Evolutionary conservation across 1,140 invertebrate genomes (phyloP), one percentile per base, ranked within the genome.

Genomic region (Oncopodura yosiiana): DNA sequence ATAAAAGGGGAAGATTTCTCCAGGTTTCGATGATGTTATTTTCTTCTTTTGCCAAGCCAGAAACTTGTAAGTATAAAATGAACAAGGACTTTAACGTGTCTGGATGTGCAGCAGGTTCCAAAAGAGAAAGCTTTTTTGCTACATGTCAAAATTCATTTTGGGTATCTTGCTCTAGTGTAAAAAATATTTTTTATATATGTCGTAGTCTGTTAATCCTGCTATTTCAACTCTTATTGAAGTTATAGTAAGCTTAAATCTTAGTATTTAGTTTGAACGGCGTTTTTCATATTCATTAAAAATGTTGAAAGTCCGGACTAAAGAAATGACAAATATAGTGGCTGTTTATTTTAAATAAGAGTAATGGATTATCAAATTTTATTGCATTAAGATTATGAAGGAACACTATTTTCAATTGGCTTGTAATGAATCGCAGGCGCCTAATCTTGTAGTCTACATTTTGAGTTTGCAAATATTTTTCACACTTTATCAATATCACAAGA

Each of bases 61-160:
- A 34, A 37, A 24, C 36, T 38, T 39, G 36, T 38, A 37, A 34
- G 48, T 39, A 39, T 26, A 37, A 8, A 14, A 19, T 39, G 37
- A 9, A n/a, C 14, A 9, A 39, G 8, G 16, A 39, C 37, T 16
- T n/a, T 18, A 23, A 16, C 34, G 29, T 30, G 18, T 32, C 44
- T 46, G 44, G 19, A 27, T 16, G 18, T 21, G 32, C 43, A 19
- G 43, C 18, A 23, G 29, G 42, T 24, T 2, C 14, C 29, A n/a
- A 23, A 34, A 49, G 46, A 38, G 38, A 49, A 49, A 49, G 46
- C 46, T 49, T 49, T n/a, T 49, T 49, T 34, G 46, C 46, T 30
- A 49, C 46, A 49, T 49, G 46, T 49, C 46, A 49, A 49, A 49
- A 49, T 49, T 34, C 46, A 49, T 49, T 49, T 49, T 34, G 14